These are phyloP conservation scores for Hippocampus kuda DNA, from an alignment of 2,797 vertebrate species.

Conservation along the genomic window DNA sequence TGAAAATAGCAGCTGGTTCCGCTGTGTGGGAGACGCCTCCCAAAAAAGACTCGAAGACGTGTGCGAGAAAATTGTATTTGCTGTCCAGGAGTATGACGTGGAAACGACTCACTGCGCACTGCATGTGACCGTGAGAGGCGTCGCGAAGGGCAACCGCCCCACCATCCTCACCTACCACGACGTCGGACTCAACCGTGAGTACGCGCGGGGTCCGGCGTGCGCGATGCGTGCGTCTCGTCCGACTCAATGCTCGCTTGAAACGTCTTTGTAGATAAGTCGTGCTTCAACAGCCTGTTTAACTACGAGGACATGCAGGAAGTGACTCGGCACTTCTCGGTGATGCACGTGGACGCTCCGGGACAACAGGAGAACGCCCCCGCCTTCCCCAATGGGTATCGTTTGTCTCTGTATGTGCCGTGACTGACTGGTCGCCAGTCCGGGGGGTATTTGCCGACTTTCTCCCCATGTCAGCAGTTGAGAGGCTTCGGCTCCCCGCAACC, in stretches of 20 bases:
- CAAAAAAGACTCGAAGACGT: background rate
- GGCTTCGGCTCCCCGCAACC: constrained; percentile 29
- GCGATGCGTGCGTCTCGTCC: background rate
- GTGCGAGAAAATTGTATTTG: too few species aligned
- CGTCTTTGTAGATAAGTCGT: constrained; percentile 29
- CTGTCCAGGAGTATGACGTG: constrained; percentile 82
- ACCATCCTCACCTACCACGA: constrained; percentile 94
- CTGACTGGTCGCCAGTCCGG: too few species aligned
- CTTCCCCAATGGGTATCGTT: constrained; percentile 33
- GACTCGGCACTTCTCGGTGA: constrained; percentile 2
- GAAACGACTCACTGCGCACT: constrained; percentile 85
- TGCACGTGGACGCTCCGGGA: constrained; percentile 72
- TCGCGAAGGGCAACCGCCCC: constrained; percentile 82
- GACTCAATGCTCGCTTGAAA: background rate
- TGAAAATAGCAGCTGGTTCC: background rate
- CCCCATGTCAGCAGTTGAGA: too few species aligned
- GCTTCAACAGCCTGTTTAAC: constrained; percentile 82
- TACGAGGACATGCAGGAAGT: constrained; percentile 2
- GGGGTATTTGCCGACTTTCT: too few species aligned
- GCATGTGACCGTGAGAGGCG: constrained; percentile 86
- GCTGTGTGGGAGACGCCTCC: constrained; percentile 8
- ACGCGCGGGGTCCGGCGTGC: background rate
- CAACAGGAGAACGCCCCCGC: constrained; percentile 63
- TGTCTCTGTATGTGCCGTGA: too few species aligned
- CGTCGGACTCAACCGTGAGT: constrained; percentile 93